Evolutionary conservation across 92 coral and sea anemone species (phyloP).

Genomic region (Epizoanthus scotinus): DNA sequence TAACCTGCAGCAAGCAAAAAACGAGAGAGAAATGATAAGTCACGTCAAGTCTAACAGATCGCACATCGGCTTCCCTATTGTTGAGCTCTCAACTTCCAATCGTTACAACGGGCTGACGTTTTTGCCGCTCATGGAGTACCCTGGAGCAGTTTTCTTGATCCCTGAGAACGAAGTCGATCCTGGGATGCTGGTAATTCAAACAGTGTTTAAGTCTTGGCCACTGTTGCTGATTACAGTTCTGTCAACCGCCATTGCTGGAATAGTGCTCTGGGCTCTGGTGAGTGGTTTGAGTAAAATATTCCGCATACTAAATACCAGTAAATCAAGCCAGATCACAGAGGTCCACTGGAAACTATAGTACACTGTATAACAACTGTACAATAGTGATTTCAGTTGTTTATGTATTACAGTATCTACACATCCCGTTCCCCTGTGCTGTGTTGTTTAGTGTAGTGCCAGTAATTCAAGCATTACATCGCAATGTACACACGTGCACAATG

Average conservation of each 20-base stretch:
- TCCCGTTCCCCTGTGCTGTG: too few relatives aligned
- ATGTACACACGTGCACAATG: too few relatives aligned
- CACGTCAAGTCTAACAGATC: slow-evolving; percentile 26
- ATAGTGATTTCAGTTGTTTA: too few relatives aligned
- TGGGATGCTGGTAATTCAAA: slow-evolving; percentile 13
- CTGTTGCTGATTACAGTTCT: slow-evolving; percentile 33
- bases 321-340: too few relatives aligned
- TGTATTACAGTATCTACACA: too few relatives aligned
- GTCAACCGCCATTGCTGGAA: slow-evolving; percentile 45
- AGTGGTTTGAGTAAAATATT: not conserved
- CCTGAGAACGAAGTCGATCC: not conserved
- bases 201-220: slow-evolving; percentile 51
- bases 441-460: too few relatives aligned
- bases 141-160: slow-evolving; percentile 33
- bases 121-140: slow-evolving; percentile 38
- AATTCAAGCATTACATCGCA: too few relatives aligned
- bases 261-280: slow-evolving; percentile 47
- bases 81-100: slow-evolving; percentile 10
- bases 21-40: slow-evolving; percentile 36
- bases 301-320: not conserved
- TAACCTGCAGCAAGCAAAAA: not conserved
- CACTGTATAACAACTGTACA: too few relatives aligned
- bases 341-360: too few relatives aligned
- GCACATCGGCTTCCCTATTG: slow-evolving; percentile 33
- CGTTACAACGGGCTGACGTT: slow-evolving; percentile 28